phyloP scores from a whole-genome alignment of 1,140 invertebrate species.

The Trachymyrmex cornetzi region DNA sequence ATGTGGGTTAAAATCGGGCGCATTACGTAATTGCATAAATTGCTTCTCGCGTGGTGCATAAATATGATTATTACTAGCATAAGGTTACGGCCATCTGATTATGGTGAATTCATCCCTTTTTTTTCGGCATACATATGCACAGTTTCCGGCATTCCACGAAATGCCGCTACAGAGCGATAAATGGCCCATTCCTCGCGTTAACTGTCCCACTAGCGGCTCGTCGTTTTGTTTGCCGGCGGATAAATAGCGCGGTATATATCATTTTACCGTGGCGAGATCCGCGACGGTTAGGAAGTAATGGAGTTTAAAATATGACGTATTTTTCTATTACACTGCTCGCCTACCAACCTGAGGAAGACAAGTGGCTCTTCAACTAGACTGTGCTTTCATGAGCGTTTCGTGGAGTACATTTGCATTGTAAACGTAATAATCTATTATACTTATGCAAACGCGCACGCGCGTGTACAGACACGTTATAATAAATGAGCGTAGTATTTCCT shows the following conservation, averaged over 20 bases:
- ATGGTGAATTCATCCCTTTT: conserved; percentile 38
- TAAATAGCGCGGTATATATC: conserved; percentile 62
- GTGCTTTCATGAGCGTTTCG: conserved; percentile 12
- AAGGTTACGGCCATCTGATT: conserved; percentile 54
- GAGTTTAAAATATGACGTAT: conserved; percentile 64
- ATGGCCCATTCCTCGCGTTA: conserved; percentile 52
- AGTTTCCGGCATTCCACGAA: conserved; percentile 42
- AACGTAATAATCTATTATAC: conserved; percentile 31
- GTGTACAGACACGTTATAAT: neutral
- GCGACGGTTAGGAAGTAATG: conserved; percentile 62
- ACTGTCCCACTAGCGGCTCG: conserved; percentile 54
- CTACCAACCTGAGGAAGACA: conserved; percentile 42
- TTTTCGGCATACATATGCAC: conserved; percentile 21
- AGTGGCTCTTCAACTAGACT: conserved; percentile 29
- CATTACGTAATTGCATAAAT: conserved; percentile 47
- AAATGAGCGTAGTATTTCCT: too few relatives aligned
- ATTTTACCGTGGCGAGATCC: conserved; percentile 55
- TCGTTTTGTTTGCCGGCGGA: conserved; percentile 56
- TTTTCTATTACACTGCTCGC: conserved; percentile 50
- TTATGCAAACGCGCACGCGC: neutral
- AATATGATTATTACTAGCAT: conserved; percentile 48
- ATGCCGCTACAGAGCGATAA: conserved; percentile 40
- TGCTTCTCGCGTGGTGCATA: conserved; percentile 11
- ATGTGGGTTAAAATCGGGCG: conserved; percentile 16
- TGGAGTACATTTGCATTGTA: conserved; percentile 25